Base-by-base conservation (phyloP, 2,888 invertebrate species). In the Petrophora chlorosata region DNA sequence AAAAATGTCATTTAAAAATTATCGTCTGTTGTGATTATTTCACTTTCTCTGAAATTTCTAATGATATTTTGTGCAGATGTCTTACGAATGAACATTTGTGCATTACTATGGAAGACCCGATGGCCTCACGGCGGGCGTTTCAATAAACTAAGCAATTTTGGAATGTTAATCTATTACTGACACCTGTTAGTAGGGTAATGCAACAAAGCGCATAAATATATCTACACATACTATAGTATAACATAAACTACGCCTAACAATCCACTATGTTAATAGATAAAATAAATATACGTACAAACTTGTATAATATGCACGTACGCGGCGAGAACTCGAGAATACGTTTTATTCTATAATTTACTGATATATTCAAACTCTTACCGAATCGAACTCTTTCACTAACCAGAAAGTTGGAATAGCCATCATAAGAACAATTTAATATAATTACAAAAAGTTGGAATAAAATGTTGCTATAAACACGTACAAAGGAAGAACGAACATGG, bases 371-470 rank as follows among this genome's bases (percentile, higher is more conserved):
- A 35, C 29, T 40, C 39, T 55, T 45, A 50, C 32, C 30, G 45
- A 45, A 49, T 44, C 43, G 35, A 48, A 56, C 32, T 58, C 59
- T 66, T 69, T 84, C 83, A 83, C 84, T 84, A 83, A 85, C 83
- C 83, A 75, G 78, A 78, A 70, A 74, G 72, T 79, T 77, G 82
- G 78, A 81, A 82, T 79, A 76, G 74, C 73, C 76, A 70, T 81
- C 76, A 83, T 82, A 81, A 82, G 79, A 82, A 77, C 74, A 59
- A 63, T 70, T 73, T 72, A n/a, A n/a, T n/a, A 67, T 59, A 70
- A 32, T 44, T 49, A 51, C 23, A 68, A 71, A 67, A 63, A 22
- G 1, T 49, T 32, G 39, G 33, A 39, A 28, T 42, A 39, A 57
- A 57, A 70, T 40, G 50, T 14, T 28, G 19, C 70, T 74, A 78